phyloP scores from a whole-genome alignment of 2,888 invertebrate genomes.

The Dastarcus helophoroides region DNA sequence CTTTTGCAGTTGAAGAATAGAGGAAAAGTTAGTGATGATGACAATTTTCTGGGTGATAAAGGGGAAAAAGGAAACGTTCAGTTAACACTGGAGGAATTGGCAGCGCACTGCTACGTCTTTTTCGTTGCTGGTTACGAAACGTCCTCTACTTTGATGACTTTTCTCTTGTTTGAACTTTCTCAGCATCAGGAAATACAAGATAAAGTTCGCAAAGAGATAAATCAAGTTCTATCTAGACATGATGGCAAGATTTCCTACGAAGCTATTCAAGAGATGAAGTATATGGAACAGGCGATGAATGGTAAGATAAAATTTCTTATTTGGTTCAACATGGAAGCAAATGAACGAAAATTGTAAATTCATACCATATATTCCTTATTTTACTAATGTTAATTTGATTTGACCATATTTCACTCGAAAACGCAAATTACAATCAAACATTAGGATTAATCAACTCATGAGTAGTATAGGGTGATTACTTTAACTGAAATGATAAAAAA shows the following conservation, averaged over 20 bases:
- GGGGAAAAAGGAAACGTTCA: conserved; percentile 1
- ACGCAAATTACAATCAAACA: no score
- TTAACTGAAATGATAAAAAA: no score
- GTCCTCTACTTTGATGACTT: conserved; percentile 31
- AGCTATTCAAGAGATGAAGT: conserved; percentile 33
- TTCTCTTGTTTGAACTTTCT: conserved; percentile 31
- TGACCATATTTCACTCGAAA: no score
- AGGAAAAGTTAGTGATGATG: conserved; percentile 12
- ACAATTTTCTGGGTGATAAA: neutral
- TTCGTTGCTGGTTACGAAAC: conserved; percentile 38
- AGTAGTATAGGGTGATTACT: no score
- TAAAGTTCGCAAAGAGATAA: conserved; percentile 32
- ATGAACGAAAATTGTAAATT: no score
- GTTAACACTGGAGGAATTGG: conserved; percentile 16
- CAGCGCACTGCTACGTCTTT: conserved; percentile 33
- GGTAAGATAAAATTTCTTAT: no score
- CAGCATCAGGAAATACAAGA: conserved; percentile 31
- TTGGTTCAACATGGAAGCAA: no score
- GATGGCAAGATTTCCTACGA: conserved; percentile 32
- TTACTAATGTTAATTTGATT: neutral
- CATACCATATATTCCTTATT: neutral
- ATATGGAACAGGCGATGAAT: conserved; percentile 34
- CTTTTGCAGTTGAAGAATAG: conserved; percentile 39
- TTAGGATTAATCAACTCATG: no score
- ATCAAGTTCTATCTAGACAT: conserved; percentile 20